Conservation (phyloP, 2,797 vertebrate genomes). For the Tapirus indicus region DNA sequence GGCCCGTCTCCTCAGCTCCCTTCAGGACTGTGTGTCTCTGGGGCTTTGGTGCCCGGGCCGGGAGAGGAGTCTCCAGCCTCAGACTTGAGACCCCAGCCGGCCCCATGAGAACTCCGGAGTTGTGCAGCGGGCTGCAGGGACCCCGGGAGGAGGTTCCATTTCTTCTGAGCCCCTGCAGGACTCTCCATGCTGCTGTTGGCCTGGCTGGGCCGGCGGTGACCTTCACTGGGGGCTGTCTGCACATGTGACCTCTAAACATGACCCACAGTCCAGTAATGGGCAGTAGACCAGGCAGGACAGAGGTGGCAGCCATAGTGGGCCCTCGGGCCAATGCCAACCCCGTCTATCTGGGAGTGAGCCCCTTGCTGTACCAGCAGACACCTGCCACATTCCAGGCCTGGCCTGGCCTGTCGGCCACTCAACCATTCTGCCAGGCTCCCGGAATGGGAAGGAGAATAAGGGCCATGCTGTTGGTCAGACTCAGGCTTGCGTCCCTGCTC, state of each 20-base stretch:
- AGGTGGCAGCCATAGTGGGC: neutral
- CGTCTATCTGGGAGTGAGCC: accelerated
- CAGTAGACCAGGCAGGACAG: neutral
- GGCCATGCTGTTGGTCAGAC: accelerated
- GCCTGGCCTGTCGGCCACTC: neutral
- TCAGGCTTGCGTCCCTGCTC: accelerated
- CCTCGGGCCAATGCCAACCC: neutral
- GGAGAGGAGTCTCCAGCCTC: accelerated
- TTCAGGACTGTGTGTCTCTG: neutral
- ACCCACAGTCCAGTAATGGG: accelerated
- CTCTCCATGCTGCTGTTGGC: neutral
- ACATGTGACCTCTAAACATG: accelerated
- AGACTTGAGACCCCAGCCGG: neutral
- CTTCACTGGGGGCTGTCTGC: neutral
- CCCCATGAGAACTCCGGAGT: neutral
- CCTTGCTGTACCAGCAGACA: accelerated
- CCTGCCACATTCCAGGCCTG: accelerated
- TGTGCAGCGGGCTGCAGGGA: accelerated
- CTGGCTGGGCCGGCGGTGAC: neutral
- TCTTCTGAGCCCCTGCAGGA: neutral
- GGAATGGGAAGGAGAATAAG: neutral
- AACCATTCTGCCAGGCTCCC: too few species aligned
- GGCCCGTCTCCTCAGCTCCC: too few species aligned
- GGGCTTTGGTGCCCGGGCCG: too few species aligned
- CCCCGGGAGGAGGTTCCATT: accelerated